Evolutionary conservation across 2,797 vertebrate species (phyloP), one percentile per base, ranked within the genome.

Genomic region (Hippocampus kuda): DNA sequence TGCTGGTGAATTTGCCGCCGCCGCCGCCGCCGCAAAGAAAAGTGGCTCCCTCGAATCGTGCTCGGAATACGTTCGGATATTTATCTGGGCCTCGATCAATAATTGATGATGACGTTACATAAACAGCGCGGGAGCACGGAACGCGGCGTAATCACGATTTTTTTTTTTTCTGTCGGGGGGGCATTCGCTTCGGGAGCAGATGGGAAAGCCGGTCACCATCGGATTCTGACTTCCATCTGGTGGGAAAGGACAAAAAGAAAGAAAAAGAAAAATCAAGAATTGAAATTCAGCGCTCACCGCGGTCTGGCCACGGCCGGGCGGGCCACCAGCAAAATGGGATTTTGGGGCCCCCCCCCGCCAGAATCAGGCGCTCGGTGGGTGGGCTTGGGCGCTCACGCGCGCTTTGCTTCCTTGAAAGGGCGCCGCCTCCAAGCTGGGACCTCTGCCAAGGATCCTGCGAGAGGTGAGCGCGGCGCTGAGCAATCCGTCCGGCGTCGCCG

Each of bases 381-480:
- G 3, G 5, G 46, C 46, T 18, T 13, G 15, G 48, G 16, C 18
- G 64, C 53, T 26, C 38, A 63, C 2, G 34, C 22, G 16, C n/a
- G 62, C 5, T 66, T 68, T 53, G 60, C 3, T 68, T 9, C 70
- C 1, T 46, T 71, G 20, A 2, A 84, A 99, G 96, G 90, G 86
- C 75, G 92, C 90, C 2, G 88, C 93, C 20, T 90, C 92, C 4
- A 98, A 98, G 72, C 92, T 99, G 26, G 95, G 95, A 11, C 97
- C 97, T 18, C 88, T 99, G 83, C 95, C 96, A 70, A 91, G 97
- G 75, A 97, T 99, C 79, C 90, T 99, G 73, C 88, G 95, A 72
- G 97, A 99, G 0, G 94, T 99, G 46, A 98, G 92, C 84, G 79
- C 91, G 0, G 95, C 95, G 0, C 89, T 99, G 82, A 94, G 90